Evolutionary conservation across 1,140 invertebrate genomes (phyloP), one percentile per base, ranked within the genome.

Genomic region (Prorops nasuta): DNA sequence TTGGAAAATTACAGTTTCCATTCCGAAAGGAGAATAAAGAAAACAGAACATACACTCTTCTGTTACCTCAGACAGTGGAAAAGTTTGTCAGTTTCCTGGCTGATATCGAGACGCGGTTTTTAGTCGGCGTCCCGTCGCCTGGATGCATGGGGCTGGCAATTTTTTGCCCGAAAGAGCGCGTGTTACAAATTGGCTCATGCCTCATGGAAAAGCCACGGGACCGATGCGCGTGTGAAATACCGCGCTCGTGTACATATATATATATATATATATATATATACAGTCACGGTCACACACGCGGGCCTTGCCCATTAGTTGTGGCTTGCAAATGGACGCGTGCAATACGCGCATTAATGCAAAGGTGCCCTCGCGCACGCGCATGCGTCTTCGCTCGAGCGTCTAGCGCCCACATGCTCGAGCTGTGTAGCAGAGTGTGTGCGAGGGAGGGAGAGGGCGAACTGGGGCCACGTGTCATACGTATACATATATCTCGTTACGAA

Each of bases 131-230:
- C n/a, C n/a, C n/a, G n/a, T n/a, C n/a, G n/a, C n/a, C n/a, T n/a
- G n/a, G n/a, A n/a, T n/a, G n/a, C n/a, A n/a, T n/a, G n/a, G n/a
- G n/a, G n/a, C n/a, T n/a, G n/a, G n/a, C n/a, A n/a, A n/a, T n/a
- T n/a, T n/a, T n/a, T n/a, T n/a, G n/a, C n/a, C n/a, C n/a, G n/a
- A n/a, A n/a, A n/a, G n/a, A 24, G 46, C 44, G 45, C 51, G 45
- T 49, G 44, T 71, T 66, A 71, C 66, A 71, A 71, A 74, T 72
- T 70, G 63, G 65, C 59, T 63, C 60, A 70, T 74, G 58, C 56
- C 52, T 74, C 68, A 71, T 65, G 44, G 53, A 41, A 51, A 41
- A 64, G 54, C 57, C 58, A 34, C 43, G 44, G 28, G 41, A 15
- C 20, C 35, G 47, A 49, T 52, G 48, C 44, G 49, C 45, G 44